Evolutionary conservation across 1,140 invertebrate species (phyloP), one percentile per base, ranked within the genome.

Genomic region (Camponotus pennsylvanicus): DNA sequence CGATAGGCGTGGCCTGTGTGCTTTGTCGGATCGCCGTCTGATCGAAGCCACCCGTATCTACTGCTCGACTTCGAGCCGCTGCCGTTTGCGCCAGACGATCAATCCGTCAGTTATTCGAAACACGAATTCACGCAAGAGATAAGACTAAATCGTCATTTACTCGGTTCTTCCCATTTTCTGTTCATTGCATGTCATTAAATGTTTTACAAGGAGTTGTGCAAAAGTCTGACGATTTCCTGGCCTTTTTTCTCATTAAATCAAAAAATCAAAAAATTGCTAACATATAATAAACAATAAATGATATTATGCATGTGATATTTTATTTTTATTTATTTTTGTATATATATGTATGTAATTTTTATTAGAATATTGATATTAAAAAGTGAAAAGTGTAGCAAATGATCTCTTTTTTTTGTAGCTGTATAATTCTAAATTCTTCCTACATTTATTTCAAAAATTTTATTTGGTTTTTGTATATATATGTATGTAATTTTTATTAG

Each of bases 11-110:
- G 79, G 79, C 57, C 79, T 75, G 79, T 21, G 79, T 21, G 79
- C 79, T 83, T 83, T 83, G 79, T 83, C 42, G 79, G 79, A 83
- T 83, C 69, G 37, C 79, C 73, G 69, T 75, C 79, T 83, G 79
- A 83, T 83, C 79, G 69, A 83, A 83, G 21, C 55, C 55, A 45
- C 2, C 67, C 69, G 69, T 83, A 83, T 73, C 79, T 83, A 83
- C 79, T 83, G 55, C 55, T 61, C 34, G 69, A 83, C 69, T 83
- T 83, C 79, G 69, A 83, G 15, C 69, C 40, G 11, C 37, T 71
- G 40, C 67, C 40, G 34, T 27, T 37, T 73, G 79, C 37, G 27
- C 61, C 69, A 63, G 67, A 73, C 79, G 79, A 49, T 61, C 55
- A 61, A 83, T 73, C 32, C 27, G 13, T 45, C 15, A n/a, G 18